Base-by-base conservation (phyloP, 2,888 invertebrate species). In the Drosophila kokeensis region DNA sequence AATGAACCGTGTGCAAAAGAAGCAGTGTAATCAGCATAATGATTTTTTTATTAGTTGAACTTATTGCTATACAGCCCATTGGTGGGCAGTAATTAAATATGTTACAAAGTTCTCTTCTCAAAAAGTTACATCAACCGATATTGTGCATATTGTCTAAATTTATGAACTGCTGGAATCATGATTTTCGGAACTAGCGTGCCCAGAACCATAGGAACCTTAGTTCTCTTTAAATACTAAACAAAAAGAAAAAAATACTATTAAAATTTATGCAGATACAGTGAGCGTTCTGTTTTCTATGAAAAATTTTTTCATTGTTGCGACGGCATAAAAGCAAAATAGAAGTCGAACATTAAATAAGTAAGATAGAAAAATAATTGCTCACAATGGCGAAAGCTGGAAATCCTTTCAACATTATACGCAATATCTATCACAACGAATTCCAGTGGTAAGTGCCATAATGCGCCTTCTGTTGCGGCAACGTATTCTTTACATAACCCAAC, bases 341-440 rank as follows among this genome's bases (percentile, higher is more conserved):
- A 69, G 45, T 64, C 49, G 24, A 53, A 45, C 40, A 13, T 62
- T 62, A 36, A 61, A 54, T 48, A 65, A 73, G 24, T 58, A 73
- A 38, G 40, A 52, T 34, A 42, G 45, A 42, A 63, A 71, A 67
- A 54, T 66, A 36, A 6, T 18, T 24, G 32, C 38, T 63, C 13
- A 68, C 94, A 94, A 96, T 96, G 95, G 94, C 94, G 75, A 95
- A 95, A 92, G 91, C 92, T 69, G 94, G 94, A 75, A 94, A 94
- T 82, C 92, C 95, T 59, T 89, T 95, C 52, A 92, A 93, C 66
- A 94, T 95, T 76, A 80, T 96, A 24, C 95, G 95, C 91, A 95
- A 94, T 83, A 94, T 96, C 69, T 97, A 97, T 89, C 93, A 95
- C 89, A 96, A 96, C 92, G 96, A 96, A 69, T 96, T 96, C 84